Conservation (phyloP, 1,140 invertebrate species). For the Mya arenaria region DNA sequence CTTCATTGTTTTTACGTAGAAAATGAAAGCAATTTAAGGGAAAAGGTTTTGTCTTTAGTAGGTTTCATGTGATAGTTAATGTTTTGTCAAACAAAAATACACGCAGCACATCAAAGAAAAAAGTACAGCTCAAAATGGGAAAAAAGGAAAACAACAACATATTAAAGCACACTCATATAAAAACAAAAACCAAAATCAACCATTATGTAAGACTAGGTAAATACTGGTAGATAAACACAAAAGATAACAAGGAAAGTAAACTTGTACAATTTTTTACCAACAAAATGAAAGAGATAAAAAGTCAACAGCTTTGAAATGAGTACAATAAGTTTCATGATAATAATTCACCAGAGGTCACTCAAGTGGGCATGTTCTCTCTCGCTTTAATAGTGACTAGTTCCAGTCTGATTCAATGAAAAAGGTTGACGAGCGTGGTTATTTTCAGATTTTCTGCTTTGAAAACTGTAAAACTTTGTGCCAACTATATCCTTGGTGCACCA, state of each 20-base stretch:
- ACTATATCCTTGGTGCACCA: constrained; percentile 47
- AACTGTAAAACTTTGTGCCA: too few relatives aligned
- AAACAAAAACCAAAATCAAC: constrained; percentile 44
- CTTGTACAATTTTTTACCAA: too few relatives aligned
- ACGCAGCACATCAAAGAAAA: not conserved
- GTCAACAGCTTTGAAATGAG: too few relatives aligned
- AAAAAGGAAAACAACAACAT: constrained; percentile 2
- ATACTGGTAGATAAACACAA: constrained; percentile 34
- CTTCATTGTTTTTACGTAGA: not conserved
- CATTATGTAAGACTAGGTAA: constrained; percentile 48
- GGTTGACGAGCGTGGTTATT: too few relatives aligned
- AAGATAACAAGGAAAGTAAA: constrained; percentile 41
- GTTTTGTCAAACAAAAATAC: constrained; percentile 1
- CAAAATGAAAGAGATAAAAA: too few relatives aligned
- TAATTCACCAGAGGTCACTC: too few relatives aligned
- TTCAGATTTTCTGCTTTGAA: too few relatives aligned
- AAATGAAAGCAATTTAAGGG: not conserved
- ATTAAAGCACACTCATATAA: constrained; percentile 34
- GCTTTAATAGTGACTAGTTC: too few relatives aligned
- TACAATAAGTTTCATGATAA: too few relatives aligned
- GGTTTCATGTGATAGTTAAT: too few relatives aligned
- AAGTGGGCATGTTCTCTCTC: too few relatives aligned
- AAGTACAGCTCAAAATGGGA: not conserved
- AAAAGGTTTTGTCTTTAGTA: not conserved
- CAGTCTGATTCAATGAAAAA: too few relatives aligned